Base-by-base conservation (phyloP, 2,888 invertebrate species). In the Phania funesta region DNA sequence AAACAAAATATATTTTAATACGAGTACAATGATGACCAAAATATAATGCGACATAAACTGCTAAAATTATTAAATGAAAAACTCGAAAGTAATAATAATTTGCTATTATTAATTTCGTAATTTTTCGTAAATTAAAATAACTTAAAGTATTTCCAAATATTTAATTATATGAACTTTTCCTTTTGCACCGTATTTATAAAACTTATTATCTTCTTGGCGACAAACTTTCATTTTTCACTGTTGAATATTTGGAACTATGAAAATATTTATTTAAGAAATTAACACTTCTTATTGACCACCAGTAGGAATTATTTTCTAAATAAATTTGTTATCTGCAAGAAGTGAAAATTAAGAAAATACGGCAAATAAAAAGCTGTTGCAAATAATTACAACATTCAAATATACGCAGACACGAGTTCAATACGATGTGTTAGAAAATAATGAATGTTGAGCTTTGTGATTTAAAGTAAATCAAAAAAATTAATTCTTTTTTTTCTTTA, bases 191-290 rank as follows among this genome's bases (percentile, higher is more conserved):
- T 75, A 35, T 76, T 76, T 68, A 44, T 35, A 35, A 70, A 54
- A 48, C 1, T 70, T 1, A 44, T 76, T 76, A 71, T 32, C 29
- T 16, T 5, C 22, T n/a, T 6, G 48, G 38, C 56, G 46, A 77
- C 38, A 62, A 64, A 83, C 82, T 83, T 83, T 83, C 82, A 62
- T 71, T 75, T 79, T 83, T 78, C 77, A 70, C 62, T 64, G 54
- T 38, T 41, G 22, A 44, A 29, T 24, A 26, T 70, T 54, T 46
- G 7, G 26, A 24, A 62, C 52, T 50, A 38, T 24, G 26, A 35
- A 4, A 32, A 5, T 50, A 44, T 80, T 62, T 62, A 18, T 38
- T 41, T 7, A 41, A 73, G n/a, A 46, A 64, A 76, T 80, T 80
- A 64, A 52, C 80, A 80, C 80, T 65, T 81, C 71, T 32, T 50